These are phyloP conservation scores for Dermolepida albohirtum DNA, from an alignment of 2,888 invertebrate genomes.

Conservation along the genomic window DNA sequence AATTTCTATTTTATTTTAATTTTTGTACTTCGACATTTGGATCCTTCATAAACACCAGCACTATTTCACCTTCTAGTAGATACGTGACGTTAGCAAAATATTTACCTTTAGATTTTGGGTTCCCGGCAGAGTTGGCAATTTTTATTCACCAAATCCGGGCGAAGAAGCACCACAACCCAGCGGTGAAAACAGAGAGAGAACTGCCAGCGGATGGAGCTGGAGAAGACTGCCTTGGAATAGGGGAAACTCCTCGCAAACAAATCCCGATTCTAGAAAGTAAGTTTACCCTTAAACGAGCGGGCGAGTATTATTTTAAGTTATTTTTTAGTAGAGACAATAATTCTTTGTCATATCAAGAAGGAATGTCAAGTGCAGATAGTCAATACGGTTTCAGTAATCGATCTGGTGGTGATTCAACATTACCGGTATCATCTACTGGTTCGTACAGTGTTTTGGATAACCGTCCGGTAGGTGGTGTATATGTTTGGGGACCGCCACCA, in stretches of 20 bases:
- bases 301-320: not conserved
- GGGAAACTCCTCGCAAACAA: conserved; percentile 64
- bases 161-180: conserved; percentile 62
- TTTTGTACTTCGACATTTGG: too few species aligned
- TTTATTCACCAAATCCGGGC: conserved; percentile 88
- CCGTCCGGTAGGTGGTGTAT: conserved; percentile 68
- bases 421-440: conserved; percentile 62
- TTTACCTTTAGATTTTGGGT: conserved; percentile 67
- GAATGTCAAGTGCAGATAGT: conserved; percentile 80
- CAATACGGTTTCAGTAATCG: conserved; percentile 81
- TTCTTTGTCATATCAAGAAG: conserved; percentile 72
- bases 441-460: conserved; percentile 72
- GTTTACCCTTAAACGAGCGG: not conserved
- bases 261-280: conserved; percentile 57
- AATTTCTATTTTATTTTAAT: too few species aligned
- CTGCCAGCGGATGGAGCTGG: conserved; percentile 74
- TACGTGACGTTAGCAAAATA: too few species aligned
- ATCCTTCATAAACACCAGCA: too few species aligned
- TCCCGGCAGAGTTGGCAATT: conserved; percentile 78
- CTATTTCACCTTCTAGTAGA: too few species aligned
- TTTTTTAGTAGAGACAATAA: conserved; percentile 58
- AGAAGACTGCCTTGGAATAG: conserved; percentile 80
- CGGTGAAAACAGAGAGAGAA: conserved; percentile 55
- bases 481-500: conserved; percentile 90
- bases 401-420: conserved; percentile 60